These are phyloP conservation scores for Polydesmus complanatus DNA, from an alignment of 2,888 invertebrate species.

Conservation along the genomic window DNA sequence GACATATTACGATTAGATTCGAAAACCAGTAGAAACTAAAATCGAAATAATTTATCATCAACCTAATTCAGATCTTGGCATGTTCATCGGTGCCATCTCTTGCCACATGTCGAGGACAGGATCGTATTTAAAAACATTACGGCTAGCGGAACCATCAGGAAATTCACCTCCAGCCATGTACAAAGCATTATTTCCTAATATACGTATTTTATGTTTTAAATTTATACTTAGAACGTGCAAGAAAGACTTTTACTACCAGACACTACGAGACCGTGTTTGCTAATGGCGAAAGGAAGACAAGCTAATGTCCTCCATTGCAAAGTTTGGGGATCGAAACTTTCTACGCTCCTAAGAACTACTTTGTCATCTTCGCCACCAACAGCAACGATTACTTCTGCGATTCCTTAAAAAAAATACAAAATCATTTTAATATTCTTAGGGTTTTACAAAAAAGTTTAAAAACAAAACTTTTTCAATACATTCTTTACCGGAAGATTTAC, in stretches of 20 bases:
- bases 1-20: slow-evolving; percentile 3
- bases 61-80: slow-evolving; percentile 37
- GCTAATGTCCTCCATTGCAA: slow-evolving; percentile 35
- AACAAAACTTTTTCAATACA: neutral
- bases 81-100: slow-evolving; percentile 37
- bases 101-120: slow-evolving; percentile 37
- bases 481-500: slow-evolving; percentile 25
- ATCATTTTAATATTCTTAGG: neutral
- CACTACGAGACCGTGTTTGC: slow-evolving; percentile 39
- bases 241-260: no score
- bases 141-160: slow-evolving; percentile 38
- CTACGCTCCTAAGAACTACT: slow-evolving; percentile 38
- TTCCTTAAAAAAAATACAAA: slow-evolving; percentile 22
- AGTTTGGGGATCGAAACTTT: slow-evolving; percentile 35
- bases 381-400: slow-evolving; percentile 35
- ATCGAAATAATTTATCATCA: neutral
- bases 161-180: slow-evolving; percentile 39
- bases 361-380: slow-evolving; percentile 41
- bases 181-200: slow-evolving; percentile 32
- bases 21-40: neutral
- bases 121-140: slow-evolving; percentile 37
- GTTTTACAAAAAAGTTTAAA: no score
- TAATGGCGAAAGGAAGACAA: slow-evolving; percentile 39
- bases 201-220: no score
- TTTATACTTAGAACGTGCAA: no score